Conservation (phyloP, 2,888 invertebrate genomes). For the Epinotia demarniana region DNA sequence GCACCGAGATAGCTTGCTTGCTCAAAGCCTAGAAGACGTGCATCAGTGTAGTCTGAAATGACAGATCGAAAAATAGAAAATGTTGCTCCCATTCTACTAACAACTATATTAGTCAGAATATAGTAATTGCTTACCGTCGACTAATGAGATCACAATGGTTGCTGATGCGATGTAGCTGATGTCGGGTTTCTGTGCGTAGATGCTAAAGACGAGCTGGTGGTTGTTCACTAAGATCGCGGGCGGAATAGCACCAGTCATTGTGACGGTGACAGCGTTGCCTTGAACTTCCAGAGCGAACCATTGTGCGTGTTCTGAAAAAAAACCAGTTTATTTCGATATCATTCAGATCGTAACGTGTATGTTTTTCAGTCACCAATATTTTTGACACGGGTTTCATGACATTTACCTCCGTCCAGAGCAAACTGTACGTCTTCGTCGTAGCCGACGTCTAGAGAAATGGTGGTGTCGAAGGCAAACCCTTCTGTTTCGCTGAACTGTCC, state of each 20-base stretch:
- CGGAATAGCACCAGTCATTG: slow-evolving; percentile 49
- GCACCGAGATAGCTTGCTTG: slow-evolving; percentile 48
- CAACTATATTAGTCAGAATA: not conserved
- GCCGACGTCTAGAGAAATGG: slow-evolving; percentile 50
- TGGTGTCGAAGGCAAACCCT: slow-evolving; percentile 48
- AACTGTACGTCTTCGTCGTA: slow-evolving; percentile 49
- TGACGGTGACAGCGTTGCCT: slow-evolving; percentile 49
- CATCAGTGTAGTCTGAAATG: slow-evolving; percentile 45
- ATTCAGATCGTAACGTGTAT: slow-evolving; percentile 11
- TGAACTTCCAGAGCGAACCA: slow-evolving; percentile 51
- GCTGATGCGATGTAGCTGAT: slow-evolving; percentile 48
- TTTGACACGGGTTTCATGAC: no score
- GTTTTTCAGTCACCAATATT: not conserved
- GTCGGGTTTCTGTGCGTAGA: slow-evolving; percentile 50
- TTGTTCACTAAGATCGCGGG: slow-evolving; percentile 51
- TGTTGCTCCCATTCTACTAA: not conserved
- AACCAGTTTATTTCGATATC: not conserved
- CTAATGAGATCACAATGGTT: slow-evolving; percentile 51
- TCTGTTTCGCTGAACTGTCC: slow-evolving; percentile 49
- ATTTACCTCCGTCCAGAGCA: slow-evolving; percentile 46
- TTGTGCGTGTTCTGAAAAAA: slow-evolving; percentile 55
- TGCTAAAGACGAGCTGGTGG: slow-evolving; percentile 51
- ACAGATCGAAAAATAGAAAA: not conserved
- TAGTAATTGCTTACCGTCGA: slow-evolving; percentile 40
- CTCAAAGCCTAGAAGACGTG: slow-evolving; percentile 49